Base-by-base conservation (phyloP, 2,797 vertebrate species). In the Emys orbicularis region DNA sequence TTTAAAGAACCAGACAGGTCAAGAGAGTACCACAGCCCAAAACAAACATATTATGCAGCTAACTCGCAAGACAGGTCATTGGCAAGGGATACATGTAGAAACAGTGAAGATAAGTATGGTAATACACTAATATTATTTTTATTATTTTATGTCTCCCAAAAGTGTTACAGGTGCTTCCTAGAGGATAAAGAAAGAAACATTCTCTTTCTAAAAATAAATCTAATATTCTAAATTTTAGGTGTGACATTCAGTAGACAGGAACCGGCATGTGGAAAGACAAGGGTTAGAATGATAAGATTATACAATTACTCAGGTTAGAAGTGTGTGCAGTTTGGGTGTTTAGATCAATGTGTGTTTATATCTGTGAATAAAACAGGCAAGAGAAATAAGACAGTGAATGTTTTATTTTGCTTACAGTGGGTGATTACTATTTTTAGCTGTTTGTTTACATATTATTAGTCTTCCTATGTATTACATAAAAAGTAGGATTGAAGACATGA, bases 341-440 rank as follows among this genome's bases (percentile, higher is more conserved):
- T 77, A 77, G 44, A 47, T 77, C 41, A 77, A 77, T 29, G 13
- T 49, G 6, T 31, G 27, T 77, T 47, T 94, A 94, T 94, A 95
- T 94, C 0, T 87, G 88, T 95, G 86, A 49, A 84, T 87, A 90
- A 90, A 90, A 93, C 95, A 92, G 25, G 8, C 12, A 94, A 84
- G 94, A 90, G 95, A 92, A 96, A 96, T 53, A 89, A 79, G 87
- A 92, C 23, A 10, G 3, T 37, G 52, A 92, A 49, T 0, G 0
- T 44, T 52, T 47, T 68, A 5, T 86, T 96, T 87, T 95, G 8
- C 83, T 23, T 87, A n/a, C 81, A 94, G 5, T 83, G 83, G 88
- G 86, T 92, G 92, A 95, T 95, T 93, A 94, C 96, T 95, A 90
- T 95, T 95, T 96, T 91, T 76, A 84, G 88, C 83, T 61, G 84